Evolutionary conservation across 2,113 vertebrate genomes (phyloP).

Genomic region (Phoenicopterus ruber): DNA sequence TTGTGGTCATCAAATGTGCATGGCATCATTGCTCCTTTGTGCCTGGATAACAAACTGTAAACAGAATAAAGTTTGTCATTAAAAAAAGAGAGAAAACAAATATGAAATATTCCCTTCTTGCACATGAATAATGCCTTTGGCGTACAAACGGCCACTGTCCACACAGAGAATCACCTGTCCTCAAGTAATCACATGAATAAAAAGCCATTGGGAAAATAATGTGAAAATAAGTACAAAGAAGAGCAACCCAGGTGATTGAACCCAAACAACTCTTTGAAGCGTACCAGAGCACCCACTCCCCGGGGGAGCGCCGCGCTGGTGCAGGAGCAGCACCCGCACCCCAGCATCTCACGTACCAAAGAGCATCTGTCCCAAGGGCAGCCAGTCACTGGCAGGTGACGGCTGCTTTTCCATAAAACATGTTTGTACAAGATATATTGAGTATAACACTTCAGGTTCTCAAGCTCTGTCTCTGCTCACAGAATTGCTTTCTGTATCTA

Average conservation of each 20-base stretch:
- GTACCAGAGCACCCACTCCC: not conserved
- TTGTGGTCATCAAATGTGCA: not conserved
- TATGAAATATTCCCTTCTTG: not conserved
- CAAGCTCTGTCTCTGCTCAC: not conserved
- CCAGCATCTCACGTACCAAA: accelerated
- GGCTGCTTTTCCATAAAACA: not conserved
- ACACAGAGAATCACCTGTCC: accelerated
- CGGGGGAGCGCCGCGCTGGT: accelerated
- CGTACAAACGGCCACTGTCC: not conserved
- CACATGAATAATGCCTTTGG: not conserved
- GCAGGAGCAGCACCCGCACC: not conserved
- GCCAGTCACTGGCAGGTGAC: not conserved
- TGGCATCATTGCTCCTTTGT: not conserved
- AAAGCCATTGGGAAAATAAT: not conserved
- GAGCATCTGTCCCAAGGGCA: not conserved
- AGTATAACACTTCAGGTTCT: not conserved
- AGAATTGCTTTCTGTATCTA: not conserved
- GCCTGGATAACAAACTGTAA: not conserved
- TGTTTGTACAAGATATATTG: not conserved
- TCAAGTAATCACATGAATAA: not conserved
- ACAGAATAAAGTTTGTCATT: not conserved
- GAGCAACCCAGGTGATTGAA: accelerated
- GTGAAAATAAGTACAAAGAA: not conserved
- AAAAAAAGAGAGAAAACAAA: not conserved
- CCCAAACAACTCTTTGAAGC: accelerated